A percentile compares a stretch with the other conserved stretches of the same genome.
Conservation (phyloP, 2,113 vertebrate species). For the Variabilichromis moorii region DNA sequence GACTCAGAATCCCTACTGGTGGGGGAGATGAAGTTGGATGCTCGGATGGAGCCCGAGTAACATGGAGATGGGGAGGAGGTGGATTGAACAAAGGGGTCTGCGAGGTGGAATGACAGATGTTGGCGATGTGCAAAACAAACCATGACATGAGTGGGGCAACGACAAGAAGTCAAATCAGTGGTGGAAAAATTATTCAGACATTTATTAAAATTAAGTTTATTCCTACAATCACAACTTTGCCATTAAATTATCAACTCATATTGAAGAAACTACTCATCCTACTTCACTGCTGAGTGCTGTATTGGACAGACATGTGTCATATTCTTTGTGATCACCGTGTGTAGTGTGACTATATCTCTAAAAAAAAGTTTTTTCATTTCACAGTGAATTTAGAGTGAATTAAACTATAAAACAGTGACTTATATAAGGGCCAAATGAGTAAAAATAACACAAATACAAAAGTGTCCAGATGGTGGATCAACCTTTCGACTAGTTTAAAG, state of each 20-base stretch:
- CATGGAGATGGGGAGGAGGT: neutral
- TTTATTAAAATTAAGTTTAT: neutral
- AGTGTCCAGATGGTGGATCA: neutral
- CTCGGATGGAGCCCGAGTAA: neutral
- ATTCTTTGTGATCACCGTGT: neutral
- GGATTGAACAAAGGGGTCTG: neutral
- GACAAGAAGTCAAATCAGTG: neutral
- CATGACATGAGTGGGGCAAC: neutral
- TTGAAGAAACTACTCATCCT: neutral
- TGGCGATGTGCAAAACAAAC: neutral
- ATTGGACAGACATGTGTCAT: neutral
- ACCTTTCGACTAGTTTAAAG: neutral
- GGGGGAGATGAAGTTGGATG: neutral
- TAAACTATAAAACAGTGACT: neutral
- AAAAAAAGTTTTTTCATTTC: neutral
- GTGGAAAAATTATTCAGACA: neutral
- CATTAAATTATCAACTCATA: neutral
- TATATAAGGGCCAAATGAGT: neutral
- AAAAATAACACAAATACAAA: neutral
- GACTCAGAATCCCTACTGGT: neutral
- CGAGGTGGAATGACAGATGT: neutral
- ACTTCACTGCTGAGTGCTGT: neutral
- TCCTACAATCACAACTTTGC: neutral
- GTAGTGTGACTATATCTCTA: neutral
- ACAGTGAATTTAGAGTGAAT: neutral